Evolutionary conservation across 2,888 invertebrate genomes (phyloP), one percentile per base, ranked within the genome.

Genomic region (Sericinus montela): DNA sequence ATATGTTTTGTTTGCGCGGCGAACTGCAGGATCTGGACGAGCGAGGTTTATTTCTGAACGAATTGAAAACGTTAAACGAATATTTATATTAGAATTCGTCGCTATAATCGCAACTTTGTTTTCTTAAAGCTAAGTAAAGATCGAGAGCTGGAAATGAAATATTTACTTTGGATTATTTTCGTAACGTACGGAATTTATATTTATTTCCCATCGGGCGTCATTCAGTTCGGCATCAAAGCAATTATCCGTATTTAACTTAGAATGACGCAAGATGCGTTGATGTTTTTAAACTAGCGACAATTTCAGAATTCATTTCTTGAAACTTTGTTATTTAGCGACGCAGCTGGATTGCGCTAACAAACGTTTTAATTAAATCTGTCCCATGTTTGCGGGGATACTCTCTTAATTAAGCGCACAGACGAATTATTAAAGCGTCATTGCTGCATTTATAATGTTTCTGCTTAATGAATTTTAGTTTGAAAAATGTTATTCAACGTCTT

Each of bases 41-140:
- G 63, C 60, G 60, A 53, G 56, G 50, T 66, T 75, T 83, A 85
- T 84, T 81, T 79, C 62, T 53, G 70, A 59, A 53, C 57, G 53
- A 63, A 59, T 62, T 69, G 56, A 54, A 58, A 70, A 69, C 65
- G 69, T 68, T 72, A 67, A 69, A 62, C 62, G 75, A 76, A 76
- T 81, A 82, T 81, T 80, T 81, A 80, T 82, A 82, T 79, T 76
- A 75, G 62, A 64, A 76, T 77, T 82, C 79, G 83, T 82, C 84
- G 78, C 74, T 73, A 63, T 56, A 55, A 74, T 71, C 56, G 60
- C 69, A 72, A 67, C 75, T 80, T 72, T 80, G 70, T 82, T 83
- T 79, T 80, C 74, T 71, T 80, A 77, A 72, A 69, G 73, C 75
- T 73, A 78, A 80, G 76, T 75, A 72, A 81, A 77, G 79, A 74